Base-by-base conservation (phyloP, 2,113 vertebrate genomes). In the Spea bombifrons region DNA sequence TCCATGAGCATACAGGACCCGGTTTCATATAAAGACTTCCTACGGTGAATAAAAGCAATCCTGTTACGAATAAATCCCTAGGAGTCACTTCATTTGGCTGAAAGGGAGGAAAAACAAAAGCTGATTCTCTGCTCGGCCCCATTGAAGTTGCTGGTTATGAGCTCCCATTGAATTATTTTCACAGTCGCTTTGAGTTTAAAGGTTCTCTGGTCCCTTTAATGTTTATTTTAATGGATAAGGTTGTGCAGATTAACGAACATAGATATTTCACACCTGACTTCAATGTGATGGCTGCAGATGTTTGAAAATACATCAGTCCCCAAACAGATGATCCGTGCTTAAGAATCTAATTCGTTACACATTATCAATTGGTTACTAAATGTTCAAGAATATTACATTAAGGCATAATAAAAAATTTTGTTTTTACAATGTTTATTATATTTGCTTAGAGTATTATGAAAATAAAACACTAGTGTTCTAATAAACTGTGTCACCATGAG, bases 191-290 rank as follows among this genome's bases (percentile, higher is more conserved):
- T 69, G 66, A 69, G 66, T 76, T 76, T 55, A 76, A 76, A 67
- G 75, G 75, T 50, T 68, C 64, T 69, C 65, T 48, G 75, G 75
- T 69, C 75, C 74, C 75, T 76, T 76, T 69, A 69, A 69, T 69
- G 75, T 69, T 76, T 61, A 43, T 76, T 76, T 76, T 76, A 76
- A 76, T 76, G 75, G 75, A 6, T 47, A 70, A 76, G 75, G 75
- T 59, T 69, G 66, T 61, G 66, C 75, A 76, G 75, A 76, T 76
- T 69, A 69, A 70, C 52, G 75, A 76, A 76, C 66, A 59, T 69
- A 59, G 66, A 76, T 53, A 76, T 76, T 76, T 69, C 66, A 76
- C 75, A 76, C 75, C 75, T 69, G 75, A 69, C 75, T 76, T 69
- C 69, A 69, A 76, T 76, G 75, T 16, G 75, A 76, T 76, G 53